Evolutionary conservation across 2,797 vertebrate genomes (phyloP).

Genomic region (Spondyliosoma cantharus): DNA sequence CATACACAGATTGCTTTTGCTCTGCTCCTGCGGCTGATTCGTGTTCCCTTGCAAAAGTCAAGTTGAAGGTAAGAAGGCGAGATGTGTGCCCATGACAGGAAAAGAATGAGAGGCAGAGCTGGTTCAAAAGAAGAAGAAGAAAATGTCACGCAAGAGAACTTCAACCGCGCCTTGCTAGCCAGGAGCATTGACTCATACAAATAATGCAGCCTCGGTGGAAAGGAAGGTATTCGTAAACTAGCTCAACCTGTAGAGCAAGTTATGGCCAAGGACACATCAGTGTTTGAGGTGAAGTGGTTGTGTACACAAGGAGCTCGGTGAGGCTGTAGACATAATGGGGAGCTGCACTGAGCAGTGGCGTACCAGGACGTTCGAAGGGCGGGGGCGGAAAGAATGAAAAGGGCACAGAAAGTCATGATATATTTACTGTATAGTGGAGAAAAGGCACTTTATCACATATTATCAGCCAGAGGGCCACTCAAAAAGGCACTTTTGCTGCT

Average conservation of each 20-base stretch:
- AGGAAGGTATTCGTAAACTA: constrained; percentile 35
- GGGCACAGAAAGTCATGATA: no score
- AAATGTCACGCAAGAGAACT: not conserved
- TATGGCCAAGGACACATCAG: not conserved
- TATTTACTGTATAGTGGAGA: no score
- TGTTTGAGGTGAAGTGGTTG: not conserved
- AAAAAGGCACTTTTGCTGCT: no score
- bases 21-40: constrained; percentile 27
- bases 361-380: no score
- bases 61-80: not conserved
- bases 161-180: constrained; percentile 29
- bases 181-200: constrained; percentile 37
- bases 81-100: constrained; percentile 7
- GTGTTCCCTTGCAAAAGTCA: constrained; percentile 38
- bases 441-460: no score
- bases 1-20: constrained; percentile 12
- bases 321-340: not conserved
- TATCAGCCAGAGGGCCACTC: no score
- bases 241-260: constrained; percentile 59
- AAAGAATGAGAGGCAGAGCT: constrained; percentile 1
- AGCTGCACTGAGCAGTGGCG: not conserved
- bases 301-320: not conserved
- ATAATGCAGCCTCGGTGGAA: not conserved
- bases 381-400: no score
- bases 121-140: no score